Evolutionary conservation across 2,113 vertebrate genomes (phyloP).

Genomic region (Turdus rufiventris): DNA sequence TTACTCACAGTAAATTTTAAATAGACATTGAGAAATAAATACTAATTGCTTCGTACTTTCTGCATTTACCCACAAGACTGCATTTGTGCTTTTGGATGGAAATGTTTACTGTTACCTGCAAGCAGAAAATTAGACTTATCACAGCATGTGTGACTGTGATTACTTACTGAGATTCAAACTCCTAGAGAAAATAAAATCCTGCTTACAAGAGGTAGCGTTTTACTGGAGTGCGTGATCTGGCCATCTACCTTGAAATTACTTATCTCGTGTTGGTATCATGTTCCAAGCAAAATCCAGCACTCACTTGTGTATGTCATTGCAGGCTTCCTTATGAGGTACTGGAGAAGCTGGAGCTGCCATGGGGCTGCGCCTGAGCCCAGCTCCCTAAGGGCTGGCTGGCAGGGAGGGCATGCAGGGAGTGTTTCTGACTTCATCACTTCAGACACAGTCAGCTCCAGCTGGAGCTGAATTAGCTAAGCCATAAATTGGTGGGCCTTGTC

Average conservation of each 20-base stretch:
- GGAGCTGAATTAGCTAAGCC: background rate
- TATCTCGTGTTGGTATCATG: accelerated
- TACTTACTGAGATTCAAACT: background rate
- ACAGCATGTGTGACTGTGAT: background rate
- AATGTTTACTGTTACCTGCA: background rate
- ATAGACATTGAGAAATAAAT: background rate
- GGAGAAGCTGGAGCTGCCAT: background rate
- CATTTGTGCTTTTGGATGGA: background rate
- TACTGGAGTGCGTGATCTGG: background rate
- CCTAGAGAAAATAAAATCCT: background rate
- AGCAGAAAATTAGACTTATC: background rate
- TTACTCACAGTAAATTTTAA: background rate
- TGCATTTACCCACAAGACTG: background rate
- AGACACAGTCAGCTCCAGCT: background rate
- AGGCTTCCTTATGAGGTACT: accelerated
- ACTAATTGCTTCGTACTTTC: background rate
- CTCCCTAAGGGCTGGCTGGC: background rate
- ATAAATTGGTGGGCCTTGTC: background rate
- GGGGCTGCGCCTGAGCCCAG: background rate
- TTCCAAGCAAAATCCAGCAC: background rate
- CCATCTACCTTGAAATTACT: background rate
- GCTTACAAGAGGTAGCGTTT: background rate
- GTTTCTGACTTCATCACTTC: background rate
- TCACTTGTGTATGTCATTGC: accelerated
- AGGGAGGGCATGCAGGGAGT: background rate